Evolutionary conservation across 2,888 invertebrate genomes (phyloP), one percentile per base, ranked within the genome.

Genomic region (Meta bourneti): DNA sequence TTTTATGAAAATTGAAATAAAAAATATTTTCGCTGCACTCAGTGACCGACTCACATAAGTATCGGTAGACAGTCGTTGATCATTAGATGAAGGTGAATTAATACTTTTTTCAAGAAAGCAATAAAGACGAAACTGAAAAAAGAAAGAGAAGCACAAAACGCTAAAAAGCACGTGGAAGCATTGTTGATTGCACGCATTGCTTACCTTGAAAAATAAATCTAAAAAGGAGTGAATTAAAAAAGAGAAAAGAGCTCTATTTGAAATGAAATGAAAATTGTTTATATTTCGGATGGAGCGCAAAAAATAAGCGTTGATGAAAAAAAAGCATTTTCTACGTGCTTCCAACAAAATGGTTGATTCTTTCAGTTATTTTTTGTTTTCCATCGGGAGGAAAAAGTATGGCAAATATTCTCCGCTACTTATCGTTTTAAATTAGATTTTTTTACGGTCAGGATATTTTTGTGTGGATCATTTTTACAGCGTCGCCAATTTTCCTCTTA

Each of bases 401-500:
- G 51, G 74, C 13, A 79, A 79, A 87, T n/a, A 87, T 79, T 78
- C 69, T 70, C 71, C 20, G 61, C 52, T 79, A 34, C 72, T 87
- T 79, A 79, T 80, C 79, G 54, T 72, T 87, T 87, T 79, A 79
- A 79, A 72, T 87, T 87, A 74, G 49, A 78, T 78, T 71, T 87
- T 86, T 86, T 70, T 72, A 71, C 7, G 7, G 7, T 5, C 52
- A 52, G 51, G 0, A 52, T 81, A 69, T 81, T 70, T 19, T 11
- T 81, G n/a, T 8, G 19, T 19, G n/a, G 11, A 54, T 13, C 6
- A 48, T 81, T 84, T 84, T 84, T 16, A 16, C 77, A 16, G 34
- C 74, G 20, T 74, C 69, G n/a, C n/a, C 54, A 20, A 84, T 84
- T 52, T 74, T n/a, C 34, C 61, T 78, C 2, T 49, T 85, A 49